A percentile compares a stretch with the other conserved stretches of the same genome.
Conservation (phyloP, 2,113 vertebrate genomes). For the Speoplatyrhinus poulsoni region DNA sequence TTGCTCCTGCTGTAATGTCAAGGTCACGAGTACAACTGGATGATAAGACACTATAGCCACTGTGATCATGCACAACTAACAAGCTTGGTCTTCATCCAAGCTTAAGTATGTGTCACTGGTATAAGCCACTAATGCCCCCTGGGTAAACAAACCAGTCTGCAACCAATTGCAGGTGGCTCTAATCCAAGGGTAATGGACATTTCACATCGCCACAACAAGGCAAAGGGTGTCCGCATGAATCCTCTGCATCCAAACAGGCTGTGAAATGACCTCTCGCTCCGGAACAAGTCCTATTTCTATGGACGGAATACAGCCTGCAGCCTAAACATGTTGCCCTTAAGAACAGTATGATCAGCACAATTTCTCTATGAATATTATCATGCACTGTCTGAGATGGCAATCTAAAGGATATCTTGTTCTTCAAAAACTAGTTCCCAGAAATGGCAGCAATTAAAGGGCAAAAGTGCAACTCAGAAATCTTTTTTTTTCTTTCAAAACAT, state of each 20-base stretch:
- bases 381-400: background rate
- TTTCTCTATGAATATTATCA: constrained; percentile 15
- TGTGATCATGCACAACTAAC: background rate
- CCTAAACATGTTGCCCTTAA: constrained; percentile 7
- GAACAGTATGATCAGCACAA: constrained; percentile 19
- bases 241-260: constrained; percentile 39
- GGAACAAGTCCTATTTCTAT: constrained; percentile 45
- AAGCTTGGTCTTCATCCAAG: background rate
- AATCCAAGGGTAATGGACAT: constrained; percentile 23
- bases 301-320: constrained; percentile 24
- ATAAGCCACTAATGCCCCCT: background rate
- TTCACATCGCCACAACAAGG: constrained; percentile 6
- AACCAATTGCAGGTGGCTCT: background rate
- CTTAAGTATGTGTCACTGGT: background rate
- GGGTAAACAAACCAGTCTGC: background rate
- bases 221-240: constrained; percentile 32
- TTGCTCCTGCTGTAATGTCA: background rate
- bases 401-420: no score
- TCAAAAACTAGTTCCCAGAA: no score
- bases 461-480: no score
- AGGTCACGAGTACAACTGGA: background rate
- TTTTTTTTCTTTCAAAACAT: no score
- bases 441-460: no score
- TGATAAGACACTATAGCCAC: background rate
- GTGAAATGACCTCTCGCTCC: constrained; percentile 53